Evolutionary conservation across 2,888 invertebrate genomes (phyloP), one percentile per base, ranked within the genome.

Genomic region (Heteropelma amictum): DNA sequence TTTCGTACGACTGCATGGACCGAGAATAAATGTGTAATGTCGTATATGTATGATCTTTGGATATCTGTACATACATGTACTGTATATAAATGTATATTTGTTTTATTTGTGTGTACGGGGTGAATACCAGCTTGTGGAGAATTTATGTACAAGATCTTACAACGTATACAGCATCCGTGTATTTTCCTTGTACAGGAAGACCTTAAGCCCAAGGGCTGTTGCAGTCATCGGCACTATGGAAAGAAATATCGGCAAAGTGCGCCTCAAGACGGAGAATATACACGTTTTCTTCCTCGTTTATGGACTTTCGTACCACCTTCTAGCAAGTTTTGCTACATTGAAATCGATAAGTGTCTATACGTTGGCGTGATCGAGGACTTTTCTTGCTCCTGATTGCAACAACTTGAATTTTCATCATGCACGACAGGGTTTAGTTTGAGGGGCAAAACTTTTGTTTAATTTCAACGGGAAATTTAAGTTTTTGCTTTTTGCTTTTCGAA

Each of bases 201-300:
- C 45, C 38, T 30, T 45, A 53, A 38, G 54, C 40, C 40, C 49
- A 35, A 33, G 6, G 40, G 12, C 61, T 47, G 61, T 63, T 63
- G 14, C 56, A 63, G 56, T 56, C 51, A 38, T 58, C 68, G 63
- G 51, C 23, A 49, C 47, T 49, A 30, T 17, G 35, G 35, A 51
- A 40, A 38, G 33, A 64, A 69, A 68, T 73, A 73, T 69, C 58
- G 58, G 40, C 45, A 40, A 69, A 53, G 21, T 28, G 26, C 26
- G n/a, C 26, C n/a, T 4, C 3, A 64, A 28, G 58, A 51, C 56
- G 26, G 45, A 40, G 45, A 35, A 40, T 54, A 47, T 23, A 49
- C 33, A 26, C 49, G 38, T 53, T 47, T 14, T 35, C n/a, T 14
- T 35, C 35, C 12, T 7, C n/a, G 2, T 33, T 26, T 17, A 12